Conservation (phyloP, 1,140 invertebrate genomes). For the Parapsyche elsis region DNA sequence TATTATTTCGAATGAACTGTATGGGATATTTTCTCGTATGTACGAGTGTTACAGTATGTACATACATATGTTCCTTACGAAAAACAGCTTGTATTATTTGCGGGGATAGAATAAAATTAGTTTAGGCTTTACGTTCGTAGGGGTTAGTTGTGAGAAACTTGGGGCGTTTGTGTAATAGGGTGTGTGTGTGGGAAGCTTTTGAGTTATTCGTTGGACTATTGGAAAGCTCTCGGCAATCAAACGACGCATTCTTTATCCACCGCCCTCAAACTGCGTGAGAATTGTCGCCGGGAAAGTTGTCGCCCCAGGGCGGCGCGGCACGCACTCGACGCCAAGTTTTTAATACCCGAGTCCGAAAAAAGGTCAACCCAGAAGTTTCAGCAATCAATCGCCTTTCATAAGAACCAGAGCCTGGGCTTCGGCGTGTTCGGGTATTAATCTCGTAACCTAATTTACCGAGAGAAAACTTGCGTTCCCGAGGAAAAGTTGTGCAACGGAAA, state of each 20-base stretch:
- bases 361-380: conserved; percentile 38
- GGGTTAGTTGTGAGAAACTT: neutral
- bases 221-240: conserved; percentile 10
- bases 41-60: neutral
- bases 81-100: too few species aligned
- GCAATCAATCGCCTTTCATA: conserved; percentile 56
- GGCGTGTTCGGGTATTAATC: conserved; percentile 42
- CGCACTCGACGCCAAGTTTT: neutral
- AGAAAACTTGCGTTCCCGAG: conserved; percentile 17
- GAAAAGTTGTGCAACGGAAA: neutral
- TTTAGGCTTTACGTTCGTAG: neutral
- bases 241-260: neutral
- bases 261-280: neutral
- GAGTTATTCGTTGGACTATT: neutral
- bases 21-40: too few species aligned
- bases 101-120: too few species aligned
- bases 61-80: neutral
- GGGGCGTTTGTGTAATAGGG: neutral
- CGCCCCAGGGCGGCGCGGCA: neutral
- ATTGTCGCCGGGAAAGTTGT: neutral
- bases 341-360: conserved; percentile 21
- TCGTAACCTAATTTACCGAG: conserved; percentile 52
- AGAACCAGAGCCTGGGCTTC: neutral
- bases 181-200: neutral
- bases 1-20: too few species aligned